These are phyloP conservation scores for Catalaphyllia jardinei DNA, from an alignment of 64 coral and sea anemone genomes.

Conservation along the genomic window DNA sequence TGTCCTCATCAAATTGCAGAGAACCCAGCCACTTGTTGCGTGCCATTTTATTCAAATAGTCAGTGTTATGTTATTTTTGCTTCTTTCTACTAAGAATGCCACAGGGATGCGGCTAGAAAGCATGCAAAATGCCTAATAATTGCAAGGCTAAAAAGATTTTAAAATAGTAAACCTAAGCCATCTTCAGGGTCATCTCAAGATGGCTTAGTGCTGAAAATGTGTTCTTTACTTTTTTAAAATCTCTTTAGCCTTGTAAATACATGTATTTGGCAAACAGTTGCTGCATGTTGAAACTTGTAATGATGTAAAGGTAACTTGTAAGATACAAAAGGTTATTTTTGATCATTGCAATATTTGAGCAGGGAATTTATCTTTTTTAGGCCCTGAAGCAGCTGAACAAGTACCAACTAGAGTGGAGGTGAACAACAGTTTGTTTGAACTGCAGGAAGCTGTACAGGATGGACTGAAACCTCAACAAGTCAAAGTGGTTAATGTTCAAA, in stretches of 20 bases:
- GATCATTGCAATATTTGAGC: slow-evolving; percentile 11
- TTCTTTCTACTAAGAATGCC: too few relatives aligned
- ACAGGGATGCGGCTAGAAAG: too few relatives aligned
- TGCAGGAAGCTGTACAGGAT: not conserved
- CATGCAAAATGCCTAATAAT: slow-evolving; percentile 16
- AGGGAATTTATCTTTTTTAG: not conserved
- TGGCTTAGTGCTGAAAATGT: slow-evolving; percentile 16
- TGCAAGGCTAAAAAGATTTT: slow-evolving; percentile 17
- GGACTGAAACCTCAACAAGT: not conserved
- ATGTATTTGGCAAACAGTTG: slow-evolving; percentile 5
- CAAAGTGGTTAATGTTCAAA: not conserved
- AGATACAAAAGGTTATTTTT: slow-evolving; percentile 24
- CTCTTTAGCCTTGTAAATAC: not conserved
- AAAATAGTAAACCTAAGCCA: slow-evolving; percentile 21
- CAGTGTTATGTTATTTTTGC: too few relatives aligned
- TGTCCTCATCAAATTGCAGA: too few relatives aligned
- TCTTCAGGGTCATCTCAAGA: slow-evolving; percentile 24
- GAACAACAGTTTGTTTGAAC: not conserved
- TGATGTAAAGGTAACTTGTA: too few relatives aligned
- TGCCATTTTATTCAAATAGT: too few relatives aligned
- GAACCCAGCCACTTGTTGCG: too few relatives aligned
- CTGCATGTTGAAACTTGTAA: too few relatives aligned
- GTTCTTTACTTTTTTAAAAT: slow-evolving; percentile 1
- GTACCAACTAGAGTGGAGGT: not conserved
- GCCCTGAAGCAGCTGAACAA: slow-evolving; percentile 1